Conservation (phyloP, 2,888 invertebrate species). For the Heliconius aoede region DNA sequence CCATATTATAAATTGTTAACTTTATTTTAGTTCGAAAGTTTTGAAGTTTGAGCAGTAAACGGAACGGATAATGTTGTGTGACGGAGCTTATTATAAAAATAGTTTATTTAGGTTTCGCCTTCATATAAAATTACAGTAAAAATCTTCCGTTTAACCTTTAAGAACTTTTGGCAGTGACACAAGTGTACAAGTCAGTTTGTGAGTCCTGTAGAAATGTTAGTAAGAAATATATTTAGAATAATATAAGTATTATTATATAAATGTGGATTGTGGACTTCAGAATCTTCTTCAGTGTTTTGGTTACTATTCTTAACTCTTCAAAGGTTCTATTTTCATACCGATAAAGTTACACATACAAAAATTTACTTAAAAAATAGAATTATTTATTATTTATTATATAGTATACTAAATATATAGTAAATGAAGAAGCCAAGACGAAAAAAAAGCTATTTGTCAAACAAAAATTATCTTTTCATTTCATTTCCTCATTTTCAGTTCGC, state of each 20-base stretch:
- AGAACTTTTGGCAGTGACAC: not conserved
- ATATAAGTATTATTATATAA: not conserved
- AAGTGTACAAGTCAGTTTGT: not conserved
- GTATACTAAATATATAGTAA: not conserved
- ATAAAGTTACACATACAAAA: no score
- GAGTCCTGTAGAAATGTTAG: not conserved
- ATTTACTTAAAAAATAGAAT: no score
- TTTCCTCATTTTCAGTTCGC: no score
- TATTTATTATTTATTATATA: no score
- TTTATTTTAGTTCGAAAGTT: slow-evolving; percentile 4
- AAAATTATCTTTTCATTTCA: no score
- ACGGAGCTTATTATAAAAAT: not conserved
- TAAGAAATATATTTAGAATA: not conserved
- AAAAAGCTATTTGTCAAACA: no score
- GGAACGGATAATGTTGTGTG: not conserved
- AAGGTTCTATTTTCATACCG: no score
- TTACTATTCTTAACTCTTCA: no score
- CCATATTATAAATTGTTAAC: slow-evolving; percentile 17
- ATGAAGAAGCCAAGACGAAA: not conserved
- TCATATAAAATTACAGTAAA: not conserved
- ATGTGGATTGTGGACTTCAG: no score
- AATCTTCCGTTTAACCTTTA: not conserved
- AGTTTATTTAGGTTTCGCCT: not conserved
- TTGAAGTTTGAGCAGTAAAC: not conserved
- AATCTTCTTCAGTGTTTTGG: no score